Base-by-base conservation (phyloP, 2,113 vertebrate species). In the human region DNA sequence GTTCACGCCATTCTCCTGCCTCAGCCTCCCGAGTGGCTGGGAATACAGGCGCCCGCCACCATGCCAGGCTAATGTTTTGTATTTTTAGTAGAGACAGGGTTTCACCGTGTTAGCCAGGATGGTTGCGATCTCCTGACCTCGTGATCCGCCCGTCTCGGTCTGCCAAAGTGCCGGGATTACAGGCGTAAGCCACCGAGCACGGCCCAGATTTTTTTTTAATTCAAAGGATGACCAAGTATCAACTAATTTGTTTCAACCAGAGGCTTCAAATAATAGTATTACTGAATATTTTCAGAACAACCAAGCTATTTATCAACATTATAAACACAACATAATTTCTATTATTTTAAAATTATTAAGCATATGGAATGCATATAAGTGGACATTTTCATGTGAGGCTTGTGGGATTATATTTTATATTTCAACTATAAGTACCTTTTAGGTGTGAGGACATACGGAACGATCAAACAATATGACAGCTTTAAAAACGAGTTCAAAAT, bases 401-500 rank as follows among this genome's bases (percentile, higher is more conserved):
- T 82, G 5, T 78, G 25, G 61, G 82, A 68, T 89, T 80, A 8
- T 59, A 76, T 72, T 14, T 93, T 72, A 2, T 35, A 40, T 3
- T 85, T 86, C 48, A 45, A 75, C 45, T 81, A 3, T 79, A 48
- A 83, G 25, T 82, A 86, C 35, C 35, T 90, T 82, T 83, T 93
- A 68, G 59, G 8, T 89, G 32, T 84, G 55, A 57, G 35, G 12
- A 48, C 45, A 96, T 80, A 10, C 89, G n/a, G 14, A 75, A 92
- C 88, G 48, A 86, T 86, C 10, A 84, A 76, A 64, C 6, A 83
- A 10, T 64, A 48, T 87, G 43, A 72, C 27, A 64, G 30, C 59
- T 90, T 52, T 90, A 82, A 94, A 92, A 91, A 70, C 55, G 20
- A 73, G 73, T 86, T 95, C 22, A 90, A 70, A 89, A 92, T 59